Evolutionary conservation across 1,140 invertebrate genomes (phyloP), one percentile per base, ranked within the genome.

Genomic region (Brachionus rubens): DNA sequence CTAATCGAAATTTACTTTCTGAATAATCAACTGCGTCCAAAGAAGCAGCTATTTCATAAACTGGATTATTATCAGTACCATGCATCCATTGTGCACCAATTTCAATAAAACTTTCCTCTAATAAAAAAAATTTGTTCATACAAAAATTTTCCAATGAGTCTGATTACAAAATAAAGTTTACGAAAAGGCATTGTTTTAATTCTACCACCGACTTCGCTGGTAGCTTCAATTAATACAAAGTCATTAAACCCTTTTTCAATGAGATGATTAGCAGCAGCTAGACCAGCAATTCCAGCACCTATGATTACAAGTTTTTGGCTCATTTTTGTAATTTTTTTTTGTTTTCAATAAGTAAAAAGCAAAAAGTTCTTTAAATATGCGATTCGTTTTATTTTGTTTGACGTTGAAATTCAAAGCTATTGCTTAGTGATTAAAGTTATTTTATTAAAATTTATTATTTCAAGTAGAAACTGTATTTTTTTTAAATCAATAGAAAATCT

Each of bases 251-350:
- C 82, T 72, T 81, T 75, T 36, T 77, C 77, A 19, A 77, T 40
- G 10, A 84, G 65, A 46, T 79, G 79, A 50, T 82, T 80, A 16
- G 79, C 82, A 21, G 82, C 80, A 28, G 83, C 80, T 70, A 84
- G 77, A 26, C 83, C 83, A 41, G 83, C 77, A 41, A 84, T 82
- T 16, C 83, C 83, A 40, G 79, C 82, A 43, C 83, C 83, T 43
- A 84, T 80, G 41, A 84, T 81, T 7, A 83, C 36, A 65, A 83
- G 48, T 47, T 76, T 54, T 19, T 46, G 30, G 2, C 24, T 33
- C 28, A 48, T 70, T 48, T 48, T 28, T 9, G 14, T n/a, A 46
- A 41, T 41, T 19, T 50, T 30, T n/a, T 43, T 24, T n/a, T 46
- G n/a, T n/a, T n/a, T n/a, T n/a, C n/a, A n/a, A n/a, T n/a, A 40